Percentiles rank a stretch among this genome's conserved stretches.
phyloP scores from a whole-genome alignment of 2,113 vertebrate species.

The Micronycteris hirsuta region DNA sequence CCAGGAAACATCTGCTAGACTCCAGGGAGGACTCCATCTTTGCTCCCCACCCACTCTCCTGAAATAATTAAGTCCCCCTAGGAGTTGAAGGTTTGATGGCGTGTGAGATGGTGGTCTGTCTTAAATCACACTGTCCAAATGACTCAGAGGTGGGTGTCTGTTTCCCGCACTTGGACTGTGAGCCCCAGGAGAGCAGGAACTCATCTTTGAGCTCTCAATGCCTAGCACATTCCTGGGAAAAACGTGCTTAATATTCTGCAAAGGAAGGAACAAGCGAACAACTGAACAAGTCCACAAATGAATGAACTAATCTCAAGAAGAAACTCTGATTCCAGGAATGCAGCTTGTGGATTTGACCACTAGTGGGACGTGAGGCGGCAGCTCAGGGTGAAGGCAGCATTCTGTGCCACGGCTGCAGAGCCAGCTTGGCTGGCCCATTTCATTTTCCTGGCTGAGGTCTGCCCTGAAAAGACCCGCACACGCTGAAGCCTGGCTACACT shows the following conservation, averaged over 20 bases:
- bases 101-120: neutral
- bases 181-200: neutral
- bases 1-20: neutral
- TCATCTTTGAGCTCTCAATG: neutral
- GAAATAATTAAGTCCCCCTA: neutral
- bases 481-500: neutral
- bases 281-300: neutral
- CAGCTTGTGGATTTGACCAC: neutral
- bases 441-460: slow-evolving; percentile 5
- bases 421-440: neutral
- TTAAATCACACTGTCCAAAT: neutral
- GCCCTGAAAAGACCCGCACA: neutral
- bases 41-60: neutral
- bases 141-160: neutral
- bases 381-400: neutral
- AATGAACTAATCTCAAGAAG: neutral
- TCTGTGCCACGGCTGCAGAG: neutral
- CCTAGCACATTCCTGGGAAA: neutral
- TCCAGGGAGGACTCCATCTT: neutral
- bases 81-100: neutral
- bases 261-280: neutral
- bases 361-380: neutral
- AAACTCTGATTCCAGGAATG: neutral
- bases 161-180: neutral
- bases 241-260: neutral